Conservation (phyloP, 2,113 vertebrate species). For the Salvator merianae region DNA sequence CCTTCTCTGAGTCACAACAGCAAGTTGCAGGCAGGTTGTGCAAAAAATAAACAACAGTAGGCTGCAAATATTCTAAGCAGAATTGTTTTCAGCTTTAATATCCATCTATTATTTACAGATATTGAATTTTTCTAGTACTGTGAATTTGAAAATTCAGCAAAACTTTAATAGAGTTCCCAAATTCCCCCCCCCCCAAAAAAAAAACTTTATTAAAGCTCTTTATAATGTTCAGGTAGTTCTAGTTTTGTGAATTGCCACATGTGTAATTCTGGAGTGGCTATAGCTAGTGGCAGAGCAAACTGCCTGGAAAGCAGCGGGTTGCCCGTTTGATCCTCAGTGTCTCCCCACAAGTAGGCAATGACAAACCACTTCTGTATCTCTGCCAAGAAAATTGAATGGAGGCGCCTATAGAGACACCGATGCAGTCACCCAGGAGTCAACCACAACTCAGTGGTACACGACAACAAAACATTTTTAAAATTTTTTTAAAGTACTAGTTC, state of each 20-base stretch:
- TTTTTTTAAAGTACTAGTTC: neutral
- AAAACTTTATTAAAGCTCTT: neutral
- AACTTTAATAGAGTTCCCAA: slow-evolving; percentile 3
- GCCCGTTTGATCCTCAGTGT: too few relatives aligned
- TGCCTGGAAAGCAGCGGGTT: too few relatives aligned
- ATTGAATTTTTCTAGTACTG: neutral
- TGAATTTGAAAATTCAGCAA: neutral
- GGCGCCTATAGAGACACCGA: too few relatives aligned
- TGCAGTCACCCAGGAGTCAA: too few relatives aligned
- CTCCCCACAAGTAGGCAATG: too few relatives aligned
- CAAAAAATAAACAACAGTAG: neutral
- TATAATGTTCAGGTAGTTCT: neutral
- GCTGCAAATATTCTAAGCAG: neutral
- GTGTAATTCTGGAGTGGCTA: neutral
- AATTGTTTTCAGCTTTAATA: fast-evolving
- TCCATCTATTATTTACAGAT: neutral
- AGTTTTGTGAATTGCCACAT: neutral
- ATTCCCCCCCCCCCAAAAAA: neutral
- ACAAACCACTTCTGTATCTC: too few relatives aligned
- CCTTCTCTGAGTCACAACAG: slow-evolving; percentile 19
- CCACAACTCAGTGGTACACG: too few relatives aligned
- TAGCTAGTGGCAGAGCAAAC: too few relatives aligned
- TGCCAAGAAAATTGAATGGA: too few relatives aligned
- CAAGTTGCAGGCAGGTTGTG: slow-evolving; percentile 60
- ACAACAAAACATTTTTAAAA: too few relatives aligned